A percentile compares a stretch with the other conserved stretches of the same genome.
phyloP scores from a whole-genome alignment of 37 sponge, comb jelly and placozoan genomes.

The Diacarnus erythraeanus region DNA sequence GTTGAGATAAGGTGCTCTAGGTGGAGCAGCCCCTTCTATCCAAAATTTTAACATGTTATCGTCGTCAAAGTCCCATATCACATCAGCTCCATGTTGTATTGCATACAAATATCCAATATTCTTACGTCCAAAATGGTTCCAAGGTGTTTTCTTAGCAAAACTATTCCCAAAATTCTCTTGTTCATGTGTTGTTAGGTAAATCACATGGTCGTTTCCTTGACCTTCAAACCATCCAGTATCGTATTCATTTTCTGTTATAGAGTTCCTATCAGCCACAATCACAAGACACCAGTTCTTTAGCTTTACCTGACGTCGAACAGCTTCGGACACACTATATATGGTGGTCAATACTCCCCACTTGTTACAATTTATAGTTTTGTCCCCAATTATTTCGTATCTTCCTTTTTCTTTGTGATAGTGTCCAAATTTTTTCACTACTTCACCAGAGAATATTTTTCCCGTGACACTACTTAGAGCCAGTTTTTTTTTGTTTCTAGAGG shows the following conservation, averaged over 20 bases:
- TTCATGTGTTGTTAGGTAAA: conserved; percentile 31
- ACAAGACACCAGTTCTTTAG: conserved; percentile 56
- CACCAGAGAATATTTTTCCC: too few species aligned
- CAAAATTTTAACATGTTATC: conserved; percentile 67
- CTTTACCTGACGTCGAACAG: conserved; percentile 39
- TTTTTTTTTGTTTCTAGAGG: too few species aligned
- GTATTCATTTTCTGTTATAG: conserved; percentile 15
- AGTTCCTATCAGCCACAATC: conserved; percentile 54
- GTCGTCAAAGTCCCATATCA: conserved; percentile 73
- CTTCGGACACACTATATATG: too few species aligned
- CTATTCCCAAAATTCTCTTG: conserved; percentile 17
- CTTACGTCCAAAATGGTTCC: conserved; percentile 60
- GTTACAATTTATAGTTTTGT: too few species aligned
- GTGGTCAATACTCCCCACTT: too few species aligned
- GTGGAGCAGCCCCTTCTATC: conserved; percentile 45
- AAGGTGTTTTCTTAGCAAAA: conserved; percentile 40
- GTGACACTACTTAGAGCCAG: too few species aligned
- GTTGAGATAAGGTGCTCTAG: conserved; percentile 36
- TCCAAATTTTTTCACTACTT: too few species aligned
- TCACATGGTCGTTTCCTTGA: conserved; percentile 32
- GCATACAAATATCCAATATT: conserved; percentile 74
- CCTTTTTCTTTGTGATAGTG: too few species aligned
- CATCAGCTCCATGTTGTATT: conserved; percentile 45
- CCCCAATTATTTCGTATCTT: too few species aligned
- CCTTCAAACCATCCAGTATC: conserved; percentile 27